These are phyloP conservation scores for Rhynchonycteris naso DNA, from an alignment of 2,797 vertebrate genomes.

Conservation along the genomic window DNA sequence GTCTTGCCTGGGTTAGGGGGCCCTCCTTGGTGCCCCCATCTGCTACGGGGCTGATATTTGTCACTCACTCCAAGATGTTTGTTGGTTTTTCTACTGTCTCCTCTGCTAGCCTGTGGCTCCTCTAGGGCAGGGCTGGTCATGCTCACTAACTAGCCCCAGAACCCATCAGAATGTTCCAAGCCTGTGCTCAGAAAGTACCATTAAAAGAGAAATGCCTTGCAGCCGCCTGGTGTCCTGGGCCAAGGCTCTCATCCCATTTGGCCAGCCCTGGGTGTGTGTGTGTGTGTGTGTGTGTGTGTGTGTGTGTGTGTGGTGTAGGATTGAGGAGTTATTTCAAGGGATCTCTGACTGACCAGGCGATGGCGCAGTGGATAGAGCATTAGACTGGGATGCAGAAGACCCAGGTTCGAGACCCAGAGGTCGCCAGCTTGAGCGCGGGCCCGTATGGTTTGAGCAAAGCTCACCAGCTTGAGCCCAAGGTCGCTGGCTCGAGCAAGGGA, in stretches of 20 bases:
- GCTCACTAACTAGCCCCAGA: not conserved
- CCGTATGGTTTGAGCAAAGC: too few species aligned
- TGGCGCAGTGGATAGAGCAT: too few species aligned
- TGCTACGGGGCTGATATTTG: not conserved
- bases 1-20: not conserved
- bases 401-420: too few species aligned
- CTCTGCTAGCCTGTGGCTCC: not conserved
- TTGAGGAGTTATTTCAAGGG: conserved; percentile 25
- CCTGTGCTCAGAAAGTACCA: not conserved
- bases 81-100: not conserved
- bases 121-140: not conserved
- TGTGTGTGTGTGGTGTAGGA: not conserved
- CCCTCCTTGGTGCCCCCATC: fast-evolving
- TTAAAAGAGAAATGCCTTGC: not conserved
- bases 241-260: not conserved
- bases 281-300: not conserved
- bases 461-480: too few species aligned
- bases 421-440: too few species aligned
- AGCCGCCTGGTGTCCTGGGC: not conserved
- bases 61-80: not conserved
- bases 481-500: too few species aligned
- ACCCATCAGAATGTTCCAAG: not conserved
- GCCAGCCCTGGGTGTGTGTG: not conserved
- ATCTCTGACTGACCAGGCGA: too few species aligned
- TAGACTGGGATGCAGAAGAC: too few species aligned